phyloP scores from a whole-genome alignment of 2,113 vertebrate species.

The Lepus americanus region DNA sequence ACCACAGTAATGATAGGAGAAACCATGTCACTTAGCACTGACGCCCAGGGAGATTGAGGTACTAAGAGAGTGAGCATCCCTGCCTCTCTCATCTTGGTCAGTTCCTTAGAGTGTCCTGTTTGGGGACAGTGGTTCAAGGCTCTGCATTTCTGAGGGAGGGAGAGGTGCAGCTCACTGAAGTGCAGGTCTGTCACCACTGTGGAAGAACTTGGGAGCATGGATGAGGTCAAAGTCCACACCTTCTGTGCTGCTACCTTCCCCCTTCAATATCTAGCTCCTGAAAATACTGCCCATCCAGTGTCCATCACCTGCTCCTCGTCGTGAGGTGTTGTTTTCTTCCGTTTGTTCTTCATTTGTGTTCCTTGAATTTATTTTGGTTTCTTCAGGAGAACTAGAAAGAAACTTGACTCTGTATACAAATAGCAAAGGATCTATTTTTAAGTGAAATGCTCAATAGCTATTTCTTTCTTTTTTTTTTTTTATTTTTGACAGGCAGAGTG shows the following conservation, averaged over 20 bases:
- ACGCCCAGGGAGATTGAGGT: background rate
- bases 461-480: too few species aligned
- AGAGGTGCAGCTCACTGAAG: fast-evolving
- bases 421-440: background rate
- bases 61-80: background rate
- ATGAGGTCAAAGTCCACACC: too few species aligned
- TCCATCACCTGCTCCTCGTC: background rate
- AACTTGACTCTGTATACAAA: background rate
- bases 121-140: too few species aligned
- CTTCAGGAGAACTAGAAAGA: background rate
- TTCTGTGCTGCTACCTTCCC: fast-evolving
- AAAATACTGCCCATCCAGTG: background rate
- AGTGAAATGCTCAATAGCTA: background rate
- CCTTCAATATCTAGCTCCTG: too few species aligned
- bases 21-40: background rate
- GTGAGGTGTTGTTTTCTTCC: background rate
- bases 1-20: background rate
- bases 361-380: background rate
- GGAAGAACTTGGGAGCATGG: background rate
- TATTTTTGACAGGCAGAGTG: too few species aligned
- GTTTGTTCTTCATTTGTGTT: background rate
- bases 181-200: background rate
- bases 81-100: too few species aligned
- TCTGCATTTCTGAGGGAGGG: background rate
- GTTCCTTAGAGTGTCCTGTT: too few species aligned